Evolutionary conservation across 2,888 invertebrate genomes (phyloP), one percentile per base, ranked within the genome.

Genomic region (Sesia bembeciformis): DNA sequence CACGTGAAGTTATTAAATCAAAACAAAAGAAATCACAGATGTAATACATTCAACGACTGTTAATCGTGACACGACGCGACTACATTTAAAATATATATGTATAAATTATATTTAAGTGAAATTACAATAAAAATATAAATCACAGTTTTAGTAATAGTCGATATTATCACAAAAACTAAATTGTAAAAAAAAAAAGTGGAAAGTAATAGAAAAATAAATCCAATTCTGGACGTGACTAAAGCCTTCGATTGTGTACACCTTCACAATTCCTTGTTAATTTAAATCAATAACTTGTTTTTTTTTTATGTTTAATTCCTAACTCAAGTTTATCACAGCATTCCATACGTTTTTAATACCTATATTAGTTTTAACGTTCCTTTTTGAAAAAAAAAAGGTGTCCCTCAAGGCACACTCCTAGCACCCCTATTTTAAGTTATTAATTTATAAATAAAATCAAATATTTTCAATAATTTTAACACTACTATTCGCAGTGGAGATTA

Each of bases 1-100:
- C 76, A 81, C 70, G 74, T 72, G 67, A 76, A 70, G 70, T 76
- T 68, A 74, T 68, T 70, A 68, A 80, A 72, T 73, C 78, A 81
- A 81, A 76, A 76, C 62, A 70, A 79, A 80, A 72, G 72, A 75
- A 84, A 87, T 88, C 87, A 88, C 87, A 88, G 87, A 82, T 78
- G 76, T 74, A 81, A 81, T 82, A 85, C 75, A 78, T 75, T 73
- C 72, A 67, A 69, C 71, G 66, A 67, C 52, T 57, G 51, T 53
- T 52, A 49, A 58, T 40, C 39, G 41, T 52, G 55, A 56, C 40
- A 55, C 52, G 53, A 54, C n/a, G 39, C 46, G n/a, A 49, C 53
- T 51, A 56, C 51, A 38, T 54, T 52, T 53, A 56, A 53, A 56
- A 56, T 53, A 63, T 58, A 59, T 60, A 65, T 7, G 39, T 40